These are phyloP conservation scores for Ennomos erosarius DNA, from an alignment of 2,888 invertebrate genomes.

Conservation along the genomic window DNA sequence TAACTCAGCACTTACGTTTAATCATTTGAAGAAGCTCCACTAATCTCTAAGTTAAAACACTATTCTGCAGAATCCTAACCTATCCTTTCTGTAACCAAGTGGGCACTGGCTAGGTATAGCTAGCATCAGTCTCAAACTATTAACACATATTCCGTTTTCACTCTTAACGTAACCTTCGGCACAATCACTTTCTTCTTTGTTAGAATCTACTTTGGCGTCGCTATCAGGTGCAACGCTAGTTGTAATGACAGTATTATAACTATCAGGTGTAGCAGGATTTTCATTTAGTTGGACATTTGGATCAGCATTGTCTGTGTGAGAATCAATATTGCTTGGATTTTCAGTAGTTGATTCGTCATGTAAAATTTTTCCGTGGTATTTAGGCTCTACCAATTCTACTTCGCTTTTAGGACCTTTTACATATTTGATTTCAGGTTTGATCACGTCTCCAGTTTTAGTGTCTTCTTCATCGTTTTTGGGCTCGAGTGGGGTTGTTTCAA, in stretches of 20 bases:
- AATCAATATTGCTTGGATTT: neutral
- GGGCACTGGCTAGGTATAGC: constrained; percentile 71
- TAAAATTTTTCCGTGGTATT: constrained; percentile 61
- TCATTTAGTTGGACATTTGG: neutral
- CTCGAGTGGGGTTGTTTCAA: constrained; percentile 1
- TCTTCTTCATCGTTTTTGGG: constrained; percentile 19
- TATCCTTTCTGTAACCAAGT: constrained; percentile 63
- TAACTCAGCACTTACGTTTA: no score
- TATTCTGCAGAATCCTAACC: constrained; percentile 64
- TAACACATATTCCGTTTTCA: constrained; percentile 55
- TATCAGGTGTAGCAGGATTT: constrained; percentile 25
- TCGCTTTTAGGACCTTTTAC: constrained; percentile 53
- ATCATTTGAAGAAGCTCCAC: no score
- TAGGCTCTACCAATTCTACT: constrained; percentile 68
- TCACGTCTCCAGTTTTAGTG: constrained; percentile 21
- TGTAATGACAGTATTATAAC: neutral
- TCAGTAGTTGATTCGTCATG: constrained; percentile 31
- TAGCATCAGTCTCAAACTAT: constrained; percentile 60
- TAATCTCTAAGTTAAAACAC: constrained; percentile 42
- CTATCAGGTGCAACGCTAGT: neutral
- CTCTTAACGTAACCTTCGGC: constrained; percentile 54
- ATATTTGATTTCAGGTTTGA: constrained; percentile 63
- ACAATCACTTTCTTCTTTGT: constrained; percentile 46
- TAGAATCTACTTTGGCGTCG: constrained; percentile 18
- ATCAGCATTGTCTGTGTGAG: neutral